These are phyloP conservation scores for Chaunax sp. DNA, from an alignment of 2,797 vertebrate genomes.

Conservation along the genomic window DNA sequence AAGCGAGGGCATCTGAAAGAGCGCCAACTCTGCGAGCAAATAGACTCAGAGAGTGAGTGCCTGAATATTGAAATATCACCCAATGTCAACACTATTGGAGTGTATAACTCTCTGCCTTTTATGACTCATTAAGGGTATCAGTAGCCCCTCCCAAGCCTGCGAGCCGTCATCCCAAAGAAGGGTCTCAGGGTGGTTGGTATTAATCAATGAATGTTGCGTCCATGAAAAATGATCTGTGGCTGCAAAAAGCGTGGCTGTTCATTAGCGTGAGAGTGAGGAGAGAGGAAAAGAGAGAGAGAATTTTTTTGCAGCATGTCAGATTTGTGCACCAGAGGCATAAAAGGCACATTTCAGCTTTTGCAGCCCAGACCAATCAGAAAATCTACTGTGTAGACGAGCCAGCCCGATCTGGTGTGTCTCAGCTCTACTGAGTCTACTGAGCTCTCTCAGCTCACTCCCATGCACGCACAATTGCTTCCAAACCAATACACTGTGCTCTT, in stretches of 20 bases:
- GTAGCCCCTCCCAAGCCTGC: constrained; percentile 53
- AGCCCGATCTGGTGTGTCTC: constrained; percentile 67
- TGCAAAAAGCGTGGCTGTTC: constrained; percentile 43
- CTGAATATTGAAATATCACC: constrained; percentile 75
- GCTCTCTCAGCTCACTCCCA: constrained; percentile 58
- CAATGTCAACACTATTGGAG: constrained; percentile 60
- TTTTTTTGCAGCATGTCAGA: constrained; percentile 29
- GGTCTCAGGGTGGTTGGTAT: constrained; percentile 56
- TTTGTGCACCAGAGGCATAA: constrained; percentile 57
- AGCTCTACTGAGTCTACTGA: constrained; percentile 58
- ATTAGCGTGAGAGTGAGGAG: constrained; percentile 46
- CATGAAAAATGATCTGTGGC: constrained; percentile 64
- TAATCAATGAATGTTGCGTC: constrained; percentile 66
- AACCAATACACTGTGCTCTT: constrained; percentile 71
- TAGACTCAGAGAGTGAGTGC: constrained; percentile 66
- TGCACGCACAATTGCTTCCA: constrained; percentile 73
- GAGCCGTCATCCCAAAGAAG: constrained; percentile 62
- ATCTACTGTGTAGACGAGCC: constrained; percentile 63
- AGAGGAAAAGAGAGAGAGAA: constrained; percentile 11
- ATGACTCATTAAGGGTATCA: constrained; percentile 67
- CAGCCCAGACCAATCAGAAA: constrained; percentile 67
- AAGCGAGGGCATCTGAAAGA: constrained; percentile 54
- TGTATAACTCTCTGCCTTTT: constrained; percentile 65
- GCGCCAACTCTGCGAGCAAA: constrained; percentile 68
- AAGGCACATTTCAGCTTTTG: constrained; percentile 65